phyloP scores from a whole-genome alignment of 2,888 invertebrate species.

The Prostheceraeus crozeri region DNA sequence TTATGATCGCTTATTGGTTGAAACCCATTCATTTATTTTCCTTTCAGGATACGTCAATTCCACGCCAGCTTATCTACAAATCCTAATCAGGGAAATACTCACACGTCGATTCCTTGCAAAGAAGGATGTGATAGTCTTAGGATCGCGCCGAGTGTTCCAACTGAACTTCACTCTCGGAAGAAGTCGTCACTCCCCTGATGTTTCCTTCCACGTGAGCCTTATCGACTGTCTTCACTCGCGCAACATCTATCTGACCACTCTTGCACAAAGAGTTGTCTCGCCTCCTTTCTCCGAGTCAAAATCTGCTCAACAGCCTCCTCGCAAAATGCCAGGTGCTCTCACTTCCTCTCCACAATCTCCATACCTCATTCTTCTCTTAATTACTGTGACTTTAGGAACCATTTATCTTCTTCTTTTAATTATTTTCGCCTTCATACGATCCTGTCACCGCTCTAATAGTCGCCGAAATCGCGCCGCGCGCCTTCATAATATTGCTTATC shows the following conservation, averaged over 20 bases:
- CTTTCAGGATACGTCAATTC: neutral
- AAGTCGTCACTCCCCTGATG: neutral
- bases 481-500: neutral
- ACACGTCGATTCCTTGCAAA: neutral
- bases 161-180: no score
- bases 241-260: neutral
- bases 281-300: no score
- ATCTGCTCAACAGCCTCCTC: neutral
- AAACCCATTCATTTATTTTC: no score
- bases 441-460: neutral
- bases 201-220: neutral
- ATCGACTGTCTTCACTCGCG: neutral
- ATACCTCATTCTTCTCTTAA: conserved; percentile 1
- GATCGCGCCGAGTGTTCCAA: neutral
- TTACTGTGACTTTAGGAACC: neutral
- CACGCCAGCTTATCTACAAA: neutral
- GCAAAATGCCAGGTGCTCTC: neutral
- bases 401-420: conserved; percentile 6
- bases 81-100: neutral
- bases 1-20: no score
- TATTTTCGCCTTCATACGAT: neutral
- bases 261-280: neutral
- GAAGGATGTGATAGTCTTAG: conserved; percentile 7
- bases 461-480: conserved; percentile 1
- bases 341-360: neutral